Percentiles rank a stretch among this genome's conserved stretches.
Evolutionary conservation across 1,140 invertebrate genomes (phyloP).

Genomic region (Lucilia sericata): DNA sequence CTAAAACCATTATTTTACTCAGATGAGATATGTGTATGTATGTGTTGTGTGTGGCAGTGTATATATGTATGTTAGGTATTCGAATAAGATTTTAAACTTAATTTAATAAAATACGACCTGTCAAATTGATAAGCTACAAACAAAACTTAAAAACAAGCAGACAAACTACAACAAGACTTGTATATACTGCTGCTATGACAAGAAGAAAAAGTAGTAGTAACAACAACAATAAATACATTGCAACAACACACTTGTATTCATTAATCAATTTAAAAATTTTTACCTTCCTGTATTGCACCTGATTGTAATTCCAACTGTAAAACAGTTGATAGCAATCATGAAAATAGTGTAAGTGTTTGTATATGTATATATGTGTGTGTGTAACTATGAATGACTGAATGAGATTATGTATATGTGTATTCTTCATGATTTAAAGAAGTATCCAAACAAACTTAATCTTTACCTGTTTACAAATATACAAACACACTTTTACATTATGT

Average conservation of each 20-base stretch:
- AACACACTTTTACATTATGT: no score
- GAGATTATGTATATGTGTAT: background rate
- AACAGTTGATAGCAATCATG: conserved; percentile 32
- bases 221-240: conserved; percentile 3
- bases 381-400: background rate
- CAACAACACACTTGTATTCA: conserved; percentile 55
- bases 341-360: background rate
- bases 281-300: conserved; percentile 57
- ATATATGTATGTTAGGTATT: conserved; percentile 20
- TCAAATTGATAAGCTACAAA: conserved; percentile 43
- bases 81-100: conserved; percentile 43
- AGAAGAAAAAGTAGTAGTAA: background rate
- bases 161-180: background rate
- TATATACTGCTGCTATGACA: background rate
- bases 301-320: conserved; percentile 49
- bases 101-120: conserved; percentile 43
- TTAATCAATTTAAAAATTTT: conserved; percentile 67
- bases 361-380: no score
- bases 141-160: conserved; percentile 23
- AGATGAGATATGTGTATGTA: background rate
- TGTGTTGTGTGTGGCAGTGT: background rate
- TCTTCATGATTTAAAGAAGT: background rate
- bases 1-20: conserved; percentile 28
- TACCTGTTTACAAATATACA: background rate
- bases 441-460: conserved; percentile 30